A percentile compares a stretch with the other conserved stretches of the same genome.
Evolutionary conservation across 2,888 invertebrate genomes (phyloP).

Genomic region (Melangyna quadrimaculata): DNA sequence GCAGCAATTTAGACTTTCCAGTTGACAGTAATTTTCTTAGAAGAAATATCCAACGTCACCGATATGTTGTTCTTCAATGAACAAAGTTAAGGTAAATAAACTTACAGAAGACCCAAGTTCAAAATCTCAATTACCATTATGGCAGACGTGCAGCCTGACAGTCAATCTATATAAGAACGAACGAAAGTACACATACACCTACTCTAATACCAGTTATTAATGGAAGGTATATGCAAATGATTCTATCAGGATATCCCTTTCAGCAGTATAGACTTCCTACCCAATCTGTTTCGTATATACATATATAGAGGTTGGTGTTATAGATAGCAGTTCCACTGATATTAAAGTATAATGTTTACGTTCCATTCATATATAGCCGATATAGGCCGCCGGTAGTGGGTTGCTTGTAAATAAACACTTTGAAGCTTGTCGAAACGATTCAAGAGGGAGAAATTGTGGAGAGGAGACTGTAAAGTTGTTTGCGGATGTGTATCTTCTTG

Average conservation of each 20-base stretch:
- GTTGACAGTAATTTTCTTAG: neutral
- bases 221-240: slow-evolving; percentile 71
- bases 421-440: slow-evolving; percentile 59
- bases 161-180: slow-evolving; percentile 58
- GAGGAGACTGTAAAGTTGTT: slow-evolving; percentile 16
- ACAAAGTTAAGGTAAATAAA: slow-evolving; percentile 46
- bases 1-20: neutral
- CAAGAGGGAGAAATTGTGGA: slow-evolving; percentile 18
- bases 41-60: neutral
- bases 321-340: neutral
- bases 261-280: slow-evolving; percentile 50
- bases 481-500: slow-evolving; percentile 40
- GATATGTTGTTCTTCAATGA: neutral
- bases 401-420: slow-evolving; percentile 60
- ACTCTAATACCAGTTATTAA: slow-evolving; percentile 69
- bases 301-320: neutral
- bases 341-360: neutral
- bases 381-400: slow-evolving; percentile 37
- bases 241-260: slow-evolving; percentile 67
- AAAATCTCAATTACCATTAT: slow-evolving; percentile 57
- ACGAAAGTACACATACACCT: neutral
- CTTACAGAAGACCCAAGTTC: slow-evolving; percentile 33
- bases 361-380: slow-evolving; percentile 2
- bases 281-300: neutral
- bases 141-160: slow-evolving; percentile 55